Evolutionary conservation across 1,140 invertebrate genomes (phyloP), one percentile per base, ranked within the genome.

Genomic region (Rhynchophorus ferrugineus): DNA sequence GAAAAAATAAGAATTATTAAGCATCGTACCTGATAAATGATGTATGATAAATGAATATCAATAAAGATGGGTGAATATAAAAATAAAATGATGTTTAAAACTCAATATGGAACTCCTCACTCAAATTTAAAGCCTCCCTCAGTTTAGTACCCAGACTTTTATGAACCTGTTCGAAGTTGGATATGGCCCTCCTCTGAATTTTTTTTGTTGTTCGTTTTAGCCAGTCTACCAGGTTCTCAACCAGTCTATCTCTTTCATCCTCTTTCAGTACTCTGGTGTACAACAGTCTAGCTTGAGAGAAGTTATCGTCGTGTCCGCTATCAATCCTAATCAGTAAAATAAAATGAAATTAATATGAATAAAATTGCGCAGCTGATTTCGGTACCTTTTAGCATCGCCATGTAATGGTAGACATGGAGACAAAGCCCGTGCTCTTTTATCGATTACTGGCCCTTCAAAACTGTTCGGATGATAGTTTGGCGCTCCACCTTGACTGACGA

Each of bases 381-480:
- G n/a, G n/a, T n/a, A 87, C 42, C 92, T 76, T 56, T 81, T 77
- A 9, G 80, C 75, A 57, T 82, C 78, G 0, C 82, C 83, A 14
- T 58, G 69, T 0, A 78, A 55, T 2, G 71, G 69, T 54, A 76
- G 76, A n/a, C 64, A 61, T 1, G 79, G 75, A 33, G 74, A 68
- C n/a, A 81, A 64, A 7, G 71, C 72, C 33, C 72, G 66, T 1
- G 76, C 76, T 13, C 78, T 71, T 11, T 72, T 67, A 46, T 73
- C 73, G 54, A 81, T 79, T 21, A 77, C 69, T 0, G 91, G 91
- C 0, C 92, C 93, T 53, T 74, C 73, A 71, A 97, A 98, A 53
- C 91, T 95, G 71, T 98, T 98, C 0, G 95, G 95, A 75, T 82
- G 95, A 68, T 97, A 98, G 71, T 96, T 96, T 1, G 95, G 95